phyloP scores from a whole-genome alignment of 2,888 invertebrate species.

The Molorchus minor region DNA sequence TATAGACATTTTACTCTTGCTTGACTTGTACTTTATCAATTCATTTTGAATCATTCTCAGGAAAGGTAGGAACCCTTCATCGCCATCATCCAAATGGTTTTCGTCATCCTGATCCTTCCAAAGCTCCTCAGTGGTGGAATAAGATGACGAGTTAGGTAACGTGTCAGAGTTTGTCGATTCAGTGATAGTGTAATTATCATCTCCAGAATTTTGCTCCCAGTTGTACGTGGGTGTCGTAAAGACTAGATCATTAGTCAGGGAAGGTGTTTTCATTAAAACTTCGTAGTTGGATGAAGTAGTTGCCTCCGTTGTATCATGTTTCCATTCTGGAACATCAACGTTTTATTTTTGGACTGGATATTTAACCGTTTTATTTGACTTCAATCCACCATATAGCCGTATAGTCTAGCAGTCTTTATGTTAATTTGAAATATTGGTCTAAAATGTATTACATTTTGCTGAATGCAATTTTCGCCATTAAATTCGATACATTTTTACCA shows the following conservation, averaged over 20 bases:
- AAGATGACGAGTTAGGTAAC: not conserved
- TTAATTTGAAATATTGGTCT: too few relatives aligned
- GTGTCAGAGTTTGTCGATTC: not conserved
- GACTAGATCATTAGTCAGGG: conserved; percentile 1
- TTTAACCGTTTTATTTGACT: too few relatives aligned
- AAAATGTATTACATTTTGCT: too few relatives aligned
- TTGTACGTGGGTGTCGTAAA: conserved; percentile 18
- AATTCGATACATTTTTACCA: too few relatives aligned
- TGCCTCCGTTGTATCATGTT: not conserved
- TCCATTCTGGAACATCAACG: too few relatives aligned
- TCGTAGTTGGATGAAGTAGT: conserved; percentile 34
- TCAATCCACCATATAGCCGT: too few relatives aligned
- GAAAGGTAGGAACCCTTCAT: conserved; percentile 43
- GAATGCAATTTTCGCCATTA: too few relatives aligned
- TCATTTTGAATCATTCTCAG: conserved; percentile 54
- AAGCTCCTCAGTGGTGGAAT: not conserved
- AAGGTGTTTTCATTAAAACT: conserved; percentile 29
- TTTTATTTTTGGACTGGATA: too few relatives aligned
- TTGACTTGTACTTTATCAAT: conserved; percentile 54
- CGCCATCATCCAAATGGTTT: not conserved
- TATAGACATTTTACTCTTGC: conserved; percentile 67
- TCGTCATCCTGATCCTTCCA: not conserved
- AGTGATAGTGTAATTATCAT: not conserved
- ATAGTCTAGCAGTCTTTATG: too few relatives aligned
- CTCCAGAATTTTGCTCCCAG: not conserved